Evolutionary conservation across 2,888 invertebrate genomes (phyloP).

Genomic region (Hipparchia semele): DNA sequence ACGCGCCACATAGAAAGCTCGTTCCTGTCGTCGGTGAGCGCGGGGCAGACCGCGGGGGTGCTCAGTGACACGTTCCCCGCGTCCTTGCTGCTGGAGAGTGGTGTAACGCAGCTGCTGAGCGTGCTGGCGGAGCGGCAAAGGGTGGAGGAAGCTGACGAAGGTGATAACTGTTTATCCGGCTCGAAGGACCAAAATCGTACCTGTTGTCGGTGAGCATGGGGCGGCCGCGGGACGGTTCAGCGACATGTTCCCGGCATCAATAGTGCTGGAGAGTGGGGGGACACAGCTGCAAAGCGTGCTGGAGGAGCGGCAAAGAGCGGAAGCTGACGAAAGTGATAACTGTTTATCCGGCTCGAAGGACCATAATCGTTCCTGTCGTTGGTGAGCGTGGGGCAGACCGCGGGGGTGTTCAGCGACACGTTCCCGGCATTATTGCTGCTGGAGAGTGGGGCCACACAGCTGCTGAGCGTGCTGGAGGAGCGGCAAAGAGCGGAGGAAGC

Average conservation of each 20-base stretch:
- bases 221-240: slow-evolving; percentile 58
- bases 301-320: slow-evolving; percentile 43
- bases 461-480: background rate
- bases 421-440: slow-evolving; percentile 52
- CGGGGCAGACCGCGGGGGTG: slow-evolving; percentile 56
- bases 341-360: background rate
- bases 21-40: slow-evolving; percentile 52
- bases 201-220: slow-evolving; percentile 50
- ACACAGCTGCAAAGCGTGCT: slow-evolving; percentile 52
- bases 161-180: slow-evolving; percentile 35
- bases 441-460: too few species aligned
- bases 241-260: slow-evolving; percentile 61
- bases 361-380: slow-evolving; percentile 50
- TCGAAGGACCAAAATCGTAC: slow-evolving; percentile 43
- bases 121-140: slow-evolving; percentile 47
- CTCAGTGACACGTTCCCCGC: slow-evolving; percentile 65
- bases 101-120: slow-evolving; percentile 53
- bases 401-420: slow-evolving; percentile 60
- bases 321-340: slow-evolving; percentile 46
- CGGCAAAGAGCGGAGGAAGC: slow-evolving; percentile 42
- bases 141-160: slow-evolving; percentile 45
- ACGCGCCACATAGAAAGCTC: slow-evolving; percentile 61
- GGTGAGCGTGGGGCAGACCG: slow-evolving; percentile 46
- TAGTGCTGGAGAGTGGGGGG: slow-evolving; percentile 58
- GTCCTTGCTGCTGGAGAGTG: slow-evolving; percentile 56